Percentiles rank a stretch among this genome's conserved stretches.
These are phyloP conservation scores for Anoplolepis gracilipes DNA, from an alignment of 1,140 invertebrate species.

Conservation along the genomic window DNA sequence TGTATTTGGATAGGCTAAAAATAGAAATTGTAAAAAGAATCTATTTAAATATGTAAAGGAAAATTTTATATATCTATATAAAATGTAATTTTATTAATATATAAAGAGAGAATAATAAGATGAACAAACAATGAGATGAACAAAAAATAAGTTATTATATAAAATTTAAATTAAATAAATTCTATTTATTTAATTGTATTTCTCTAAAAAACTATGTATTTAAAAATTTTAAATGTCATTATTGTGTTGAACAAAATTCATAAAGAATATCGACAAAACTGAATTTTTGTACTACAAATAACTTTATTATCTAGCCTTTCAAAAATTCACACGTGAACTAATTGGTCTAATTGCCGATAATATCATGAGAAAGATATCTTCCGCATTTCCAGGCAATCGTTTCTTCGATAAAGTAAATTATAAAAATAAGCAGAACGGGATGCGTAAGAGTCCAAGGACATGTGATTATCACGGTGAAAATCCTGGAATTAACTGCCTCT, in stretches of 20 bases:
- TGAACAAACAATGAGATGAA: neutral
- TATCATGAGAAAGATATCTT: neutral
- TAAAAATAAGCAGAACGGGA: constrained; percentile 27
- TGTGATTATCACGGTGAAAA: constrained; percentile 49
- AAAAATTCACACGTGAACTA: neutral
- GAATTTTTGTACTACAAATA: neutral
- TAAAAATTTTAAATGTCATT: too few relatives aligned
- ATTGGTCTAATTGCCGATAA: neutral
- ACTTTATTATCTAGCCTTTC: neutral
- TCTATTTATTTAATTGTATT: too few relatives aligned
- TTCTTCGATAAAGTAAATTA: constrained; percentile 25
- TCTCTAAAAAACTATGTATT: too few relatives aligned
- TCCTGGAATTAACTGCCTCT: constrained; percentile 18
- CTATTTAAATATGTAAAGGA: too few relatives aligned
- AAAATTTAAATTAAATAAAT: too few relatives aligned
- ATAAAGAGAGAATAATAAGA: neutral
- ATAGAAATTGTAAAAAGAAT: too few relatives aligned
- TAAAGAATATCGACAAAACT: neutral
- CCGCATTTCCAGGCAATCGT: constrained; percentile 52
- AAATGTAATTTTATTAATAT: neutral
- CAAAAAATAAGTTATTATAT: too few relatives aligned
- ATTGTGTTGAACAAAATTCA: too few relatives aligned
- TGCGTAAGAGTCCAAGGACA: constrained; percentile 54
- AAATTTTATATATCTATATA: too few relatives aligned
- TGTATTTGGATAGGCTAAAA: too few relatives aligned